Conservation (phyloP, 2,888 invertebrate species). For the Drosophila kanekoi region DNA sequence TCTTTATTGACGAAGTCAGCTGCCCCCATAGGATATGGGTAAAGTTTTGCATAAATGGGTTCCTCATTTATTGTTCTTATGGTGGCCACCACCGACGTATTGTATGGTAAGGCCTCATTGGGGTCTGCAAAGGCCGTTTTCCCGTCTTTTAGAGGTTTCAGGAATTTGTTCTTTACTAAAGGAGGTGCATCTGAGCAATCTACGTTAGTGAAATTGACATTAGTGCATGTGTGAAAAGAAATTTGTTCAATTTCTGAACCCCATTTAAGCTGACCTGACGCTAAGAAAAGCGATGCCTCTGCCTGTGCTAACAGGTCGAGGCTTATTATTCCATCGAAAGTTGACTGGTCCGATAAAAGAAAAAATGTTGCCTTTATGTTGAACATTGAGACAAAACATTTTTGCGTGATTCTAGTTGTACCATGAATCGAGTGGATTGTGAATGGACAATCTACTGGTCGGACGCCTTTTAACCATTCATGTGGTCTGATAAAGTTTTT, state of each 20-base stretch:
- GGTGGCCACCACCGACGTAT: neutral
- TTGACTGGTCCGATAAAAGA: too few species aligned
- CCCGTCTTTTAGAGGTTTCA: neutral
- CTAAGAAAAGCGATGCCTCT: neutral
- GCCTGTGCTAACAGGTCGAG: too few species aligned
- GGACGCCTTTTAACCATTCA: too few species aligned
- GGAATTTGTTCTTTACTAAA: neutral
- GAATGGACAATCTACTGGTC: too few species aligned
- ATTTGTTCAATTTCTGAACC: neutral
- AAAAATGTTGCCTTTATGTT: too few species aligned
- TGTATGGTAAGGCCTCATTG: neutral
- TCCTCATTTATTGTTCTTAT: neutral
- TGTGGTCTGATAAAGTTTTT: too few species aligned
- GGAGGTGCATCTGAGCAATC: neutral
- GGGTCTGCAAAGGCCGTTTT: too few species aligned
- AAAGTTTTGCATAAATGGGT: neutral
- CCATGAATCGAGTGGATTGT: too few species aligned
- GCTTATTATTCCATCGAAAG: too few species aligned
- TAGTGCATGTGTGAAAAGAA: neutral
- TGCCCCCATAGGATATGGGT: neutral
- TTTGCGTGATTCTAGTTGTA: too few species aligned
- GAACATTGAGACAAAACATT: too few species aligned
- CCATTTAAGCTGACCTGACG: neutral
- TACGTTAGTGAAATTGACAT: neutral
- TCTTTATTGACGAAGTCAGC: neutral